phyloP scores from a whole-genome alignment of 2,888 invertebrate genomes.

The Metacarcinus magister region DNA sequence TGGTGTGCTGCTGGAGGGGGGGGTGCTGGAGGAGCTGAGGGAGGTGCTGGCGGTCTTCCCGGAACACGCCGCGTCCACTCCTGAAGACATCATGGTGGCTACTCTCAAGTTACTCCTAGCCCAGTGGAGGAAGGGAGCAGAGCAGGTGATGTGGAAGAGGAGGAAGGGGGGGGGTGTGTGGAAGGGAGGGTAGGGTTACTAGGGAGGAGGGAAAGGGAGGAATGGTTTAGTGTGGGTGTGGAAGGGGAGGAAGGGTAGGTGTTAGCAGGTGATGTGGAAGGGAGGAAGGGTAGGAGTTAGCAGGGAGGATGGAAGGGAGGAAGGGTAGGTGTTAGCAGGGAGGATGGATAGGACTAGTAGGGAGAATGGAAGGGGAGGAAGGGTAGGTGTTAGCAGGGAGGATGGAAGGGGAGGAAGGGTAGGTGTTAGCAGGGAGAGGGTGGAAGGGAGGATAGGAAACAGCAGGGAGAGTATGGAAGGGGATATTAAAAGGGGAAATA shows the following conservation, averaged over 20 bases:
- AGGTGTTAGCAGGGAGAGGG: no score
- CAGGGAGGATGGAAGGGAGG: neutral
- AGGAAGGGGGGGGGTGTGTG: neutral
- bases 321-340: neutral
- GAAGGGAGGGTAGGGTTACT: neutral
- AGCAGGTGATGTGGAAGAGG: neutral
- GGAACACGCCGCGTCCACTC: slow-evolving; percentile 70
- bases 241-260: neutral
- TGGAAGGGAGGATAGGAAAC: no score
- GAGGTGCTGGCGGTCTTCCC: slow-evolving; percentile 76
- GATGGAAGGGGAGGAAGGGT: no score
- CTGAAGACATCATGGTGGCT: slow-evolving; percentile 78
- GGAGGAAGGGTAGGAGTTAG: neutral
- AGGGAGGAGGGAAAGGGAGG: neutral
- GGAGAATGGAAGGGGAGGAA: neutral
- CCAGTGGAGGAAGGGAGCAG: slow-evolving; percentile 34
- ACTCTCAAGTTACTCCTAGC: slow-evolving; percentile 61
- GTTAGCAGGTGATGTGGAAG: neutral
- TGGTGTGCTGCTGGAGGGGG: slow-evolving; percentile 77
- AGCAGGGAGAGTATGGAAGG: no score
- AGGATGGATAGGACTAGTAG: no score
- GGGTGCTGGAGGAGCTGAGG: slow-evolving; percentile 65
- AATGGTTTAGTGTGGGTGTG: neutral
- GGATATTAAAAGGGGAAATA: no score
- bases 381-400: no score